Base-by-base conservation (phyloP, 2,888 invertebrate genomes). In the Agapostemon virescens region DNA sequence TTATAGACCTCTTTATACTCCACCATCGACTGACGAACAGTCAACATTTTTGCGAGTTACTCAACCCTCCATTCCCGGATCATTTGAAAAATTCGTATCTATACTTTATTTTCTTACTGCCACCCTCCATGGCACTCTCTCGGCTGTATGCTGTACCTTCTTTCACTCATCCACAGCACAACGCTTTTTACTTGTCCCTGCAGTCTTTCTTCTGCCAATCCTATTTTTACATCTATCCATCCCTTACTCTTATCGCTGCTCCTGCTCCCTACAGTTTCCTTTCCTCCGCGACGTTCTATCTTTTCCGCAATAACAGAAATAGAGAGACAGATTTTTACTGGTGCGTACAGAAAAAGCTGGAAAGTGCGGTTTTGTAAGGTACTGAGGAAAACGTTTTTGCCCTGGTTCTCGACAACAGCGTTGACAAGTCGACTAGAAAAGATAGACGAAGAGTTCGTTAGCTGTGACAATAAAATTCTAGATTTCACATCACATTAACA, bases 361-460 rank as follows among this genome's bases (percentile, higher is more conserved):
- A 84, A 82, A 84, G 83, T 84, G 86, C 85, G 88, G 88, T 89
- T 90, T 90, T 89, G 88, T 87, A 40, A 85, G 85, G 87, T 88
- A 88, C 87, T 85, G 85, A 86, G 87, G 87, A 84, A 85, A 87
- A 86, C 86, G 90, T 90, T 90, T 90, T 89, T 6, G 5, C 6
- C 61, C n/a, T 38, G 69, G 72, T 58, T 55, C 33, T 61, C 61
- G 75, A 81, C 81, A 72, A 75, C 80, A 77, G 77, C 79, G 67
- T 85, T 52, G 63, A 70, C 70, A 69, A 78, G 73, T 73, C 58
- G 64, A 68, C 64, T 69, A 64, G 66, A 49, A 85, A 77, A 76
- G 67, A 61, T 33, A 58, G 33, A 64, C 72, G 49, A 64, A 55
- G 49, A 20, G 42, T 70, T 79, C 63, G 74, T 77, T 82, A 69